Base-by-base conservation (phyloP, 1,140 invertebrate species). In the Holotrichia oblita region DNA sequence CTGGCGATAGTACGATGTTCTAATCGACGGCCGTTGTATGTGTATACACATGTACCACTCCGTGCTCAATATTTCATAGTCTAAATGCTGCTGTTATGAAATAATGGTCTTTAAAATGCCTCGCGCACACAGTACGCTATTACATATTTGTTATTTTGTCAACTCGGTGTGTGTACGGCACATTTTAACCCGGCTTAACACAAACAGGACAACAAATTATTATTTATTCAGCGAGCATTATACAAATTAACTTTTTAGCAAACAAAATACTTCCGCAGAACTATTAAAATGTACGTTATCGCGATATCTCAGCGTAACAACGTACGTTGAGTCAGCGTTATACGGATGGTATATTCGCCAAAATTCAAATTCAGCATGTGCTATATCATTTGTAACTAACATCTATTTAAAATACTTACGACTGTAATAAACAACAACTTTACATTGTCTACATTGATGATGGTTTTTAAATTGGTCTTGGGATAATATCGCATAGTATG, bases 31-130 rank as follows among this genome's bases (percentile, higher is more conserved):
- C 20, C 8, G 14, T 7, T 34, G 22, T 69, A 20, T 20, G 22
- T 69, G 61, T 69, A 20, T 69, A 69, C 10, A 20, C 81, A 80
- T 80, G 79, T 80, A 79, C 78, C 79, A 81, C 81, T 73, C 77
- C 78, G 61, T 81, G 82, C 81, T 81, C 82, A 82, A 82, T 82
- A 82, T 81, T 82, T 82, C 81, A 82, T 79, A 34, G 79, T 76
- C 79, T 82, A 82, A 82, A 82, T 81, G 79, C 80, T 78, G 80
- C 77, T 76, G 82, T 82, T 82, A 82, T 82, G 82, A 82, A 80
- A 82, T 82, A 82, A 82, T 82, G 80, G 82, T 77, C 75, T 80
- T 82, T 82, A 82, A 81, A 81, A 78, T 78, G 73, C 22, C 73
- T 34, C 27, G 27, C 73, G 78, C 79, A 82, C 73, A 81, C 81